Base-by-base conservation (phyloP, 2,113 vertebrate species). In the Coptodon rendalli region DNA sequence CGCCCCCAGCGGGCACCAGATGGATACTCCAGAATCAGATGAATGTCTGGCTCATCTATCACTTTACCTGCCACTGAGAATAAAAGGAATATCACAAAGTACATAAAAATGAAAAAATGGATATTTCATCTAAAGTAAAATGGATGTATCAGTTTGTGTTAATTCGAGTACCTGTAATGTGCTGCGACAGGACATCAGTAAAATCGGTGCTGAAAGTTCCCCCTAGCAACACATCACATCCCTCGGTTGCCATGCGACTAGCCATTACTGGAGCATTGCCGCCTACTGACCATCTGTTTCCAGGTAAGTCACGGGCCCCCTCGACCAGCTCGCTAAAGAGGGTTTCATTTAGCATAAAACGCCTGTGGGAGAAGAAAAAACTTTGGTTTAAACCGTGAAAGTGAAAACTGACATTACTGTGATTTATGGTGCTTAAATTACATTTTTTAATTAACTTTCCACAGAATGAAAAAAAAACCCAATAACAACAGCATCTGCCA, bases 231-330 rank as follows among this genome's bases (percentile, higher is more conserved):
- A 97, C 95, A 7, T 97, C 96, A 90, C 97, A 97, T n/a, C 97
- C 97, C 82, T 97, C 97, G 0, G 66, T 92, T 78, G 97, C 97
- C 96, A 97, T 95, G 78, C 97, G 96, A 89, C 96, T 92, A 17
- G 97, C 97, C 97, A 97, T 97, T 57, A 97, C 96, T 0, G 96
- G 96, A 22, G 97, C 97, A 71, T 97, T 97, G 45, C 97, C 97
- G 4, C 97, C 97, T 9, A 97, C 89, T 4, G 97, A 91, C 97
- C 97, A 97, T 86, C 97, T 95, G 96, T 96, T 97, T 76, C 96
- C 97, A 27, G 96, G 96, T 50, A 97, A 76, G 90, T 96, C 96
- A 40, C 97, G 96, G 36, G 97, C 97, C 1, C 94, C 94, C 54
- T 97, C 96, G 1, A 97, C 96, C 86, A 97, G 95, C 87, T 96